Base-by-base conservation (phyloP, 2,888 invertebrate genomes). In the Aricia artaxerxes region DNA sequence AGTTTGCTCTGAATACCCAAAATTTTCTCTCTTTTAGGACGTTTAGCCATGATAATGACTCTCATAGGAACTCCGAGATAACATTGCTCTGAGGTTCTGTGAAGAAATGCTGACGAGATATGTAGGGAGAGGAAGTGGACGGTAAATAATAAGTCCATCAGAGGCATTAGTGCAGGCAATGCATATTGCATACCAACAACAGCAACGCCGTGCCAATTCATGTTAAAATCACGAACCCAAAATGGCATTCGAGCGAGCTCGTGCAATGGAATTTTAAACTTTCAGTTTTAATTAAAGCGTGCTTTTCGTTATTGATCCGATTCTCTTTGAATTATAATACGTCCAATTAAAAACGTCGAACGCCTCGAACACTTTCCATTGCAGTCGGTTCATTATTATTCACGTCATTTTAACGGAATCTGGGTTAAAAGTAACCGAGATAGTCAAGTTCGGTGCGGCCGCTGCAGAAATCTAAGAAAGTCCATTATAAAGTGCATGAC, bases 221-320 rank as follows among this genome's bases (percentile, higher is more conserved):
- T 31, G 24, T 24, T 64, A 69, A 38, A 16, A 69, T 13, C 69
- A 35, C 35, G 13, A 16, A 69, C 35, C 5, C 35, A 31, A 61
- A 61, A 64, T 35, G 13, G 69, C 69, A 35, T 69, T 69, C 35
- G 64, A 64, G 61, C 61, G 61, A 64, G 64, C 69, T 69, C 35
- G 38, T 35, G 35, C 35, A 9, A 64, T 38, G 69, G 64, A 64
- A 64, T 64, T 69, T 35, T n/a, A 53, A 31, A 76, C 76, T 76
- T 76, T 76, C 76, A 5, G 76, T 16, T 53, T 53, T 76, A 76
- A 76, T 76, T 76, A 57, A 76, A 76, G 49, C 49, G 49, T 24
- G 73, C 73, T 31, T 75, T 75, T 44, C 24, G 24, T 75, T 24
- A 44, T 75, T 49, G 75, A 75, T 24, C 75, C 24, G 24, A 24